Conservation (phyloP, 2,797 vertebrate genomes). For the Cyprinella venusta region DNA sequence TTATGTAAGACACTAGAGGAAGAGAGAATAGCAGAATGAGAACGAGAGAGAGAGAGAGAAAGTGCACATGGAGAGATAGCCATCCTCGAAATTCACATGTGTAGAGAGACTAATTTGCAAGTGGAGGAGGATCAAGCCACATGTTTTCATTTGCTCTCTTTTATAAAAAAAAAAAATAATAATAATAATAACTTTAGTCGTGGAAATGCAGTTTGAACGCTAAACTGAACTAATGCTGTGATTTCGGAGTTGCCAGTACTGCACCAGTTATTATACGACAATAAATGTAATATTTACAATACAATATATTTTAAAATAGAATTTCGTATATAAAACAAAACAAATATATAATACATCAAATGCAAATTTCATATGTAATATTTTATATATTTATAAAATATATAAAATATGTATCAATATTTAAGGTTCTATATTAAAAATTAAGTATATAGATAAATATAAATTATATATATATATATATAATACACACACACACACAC, state of each 20-base stretch:
- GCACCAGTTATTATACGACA: background rate
- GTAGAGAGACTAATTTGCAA: conserved; percentile 16
- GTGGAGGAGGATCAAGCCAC: conserved; percentile 18
- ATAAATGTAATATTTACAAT: no score
- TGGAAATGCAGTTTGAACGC: background rate
- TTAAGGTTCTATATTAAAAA: no score
- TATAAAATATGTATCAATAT: no score
- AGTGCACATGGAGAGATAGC: background rate
- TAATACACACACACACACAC: no score
- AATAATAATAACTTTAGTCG: background rate
- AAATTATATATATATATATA: no score
- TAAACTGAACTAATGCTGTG: background rate
- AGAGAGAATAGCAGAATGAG: background rate
- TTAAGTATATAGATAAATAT: no score
- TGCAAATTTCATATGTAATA: no score
- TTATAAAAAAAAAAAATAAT: background rate
- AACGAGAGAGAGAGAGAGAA: conserved; percentile 44
- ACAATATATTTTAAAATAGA: no score
- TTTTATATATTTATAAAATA: no score
- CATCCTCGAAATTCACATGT: conserved; percentile 16
- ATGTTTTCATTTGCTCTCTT: background rate
- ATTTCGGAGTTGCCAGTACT: background rate
- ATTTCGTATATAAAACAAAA: no score
- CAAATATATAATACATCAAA: no score
- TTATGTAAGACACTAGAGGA: conserved; percentile 71